Evolutionary conservation across 2,888 invertebrate genomes (phyloP), one percentile per base, ranked within the genome.

Genomic region (Mesoligia furuncula): DNA sequence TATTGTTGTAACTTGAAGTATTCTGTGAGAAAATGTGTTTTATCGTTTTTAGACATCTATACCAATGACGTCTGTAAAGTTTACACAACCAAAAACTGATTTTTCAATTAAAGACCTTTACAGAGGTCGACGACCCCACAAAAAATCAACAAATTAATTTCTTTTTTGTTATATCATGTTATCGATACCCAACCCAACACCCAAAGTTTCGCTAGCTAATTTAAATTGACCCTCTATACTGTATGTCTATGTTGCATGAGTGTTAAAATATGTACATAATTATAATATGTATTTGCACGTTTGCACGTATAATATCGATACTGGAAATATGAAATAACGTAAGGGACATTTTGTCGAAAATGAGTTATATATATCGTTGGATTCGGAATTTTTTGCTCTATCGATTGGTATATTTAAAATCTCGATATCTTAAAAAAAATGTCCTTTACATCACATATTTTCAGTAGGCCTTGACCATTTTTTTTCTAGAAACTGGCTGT

Each of bases 261-360:
- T 79, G 67, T 80, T 51, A 31, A 71, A 13, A 36, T 51, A 57
- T 45, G 54, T 69, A n/a, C n/a, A 61, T 62, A 45, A 57, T 54
- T 65, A 73, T 39, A 42, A 68, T 70, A 83, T 84, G 57, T 81
- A 64, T 73, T 61, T 79, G 79, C 83, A 85, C 68, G 85, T 71
- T 68, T 75, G 85, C 75, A 79, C 79, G 73, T 67, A 8, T 66
- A 39, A 8, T 66, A n/a, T n/a, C n/a, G n/a, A n/a, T n/a, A n/a
- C n/a, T n/a, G n/a, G n/a, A n/a, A n/a, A n/a, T n/a, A n/a, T n/a
- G n/a, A n/a, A n/a, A n/a, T n/a, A n/a, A n/a, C n/a, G n/a, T n/a
- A n/a, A n/a, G n/a, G n/a, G n/a, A n/a, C n/a, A n/a, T n/a, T n/a
- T n/a, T n/a, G n/a, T n/a, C n/a, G n/a, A n/a, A n/a, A n/a, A n/a